Evolutionary conservation across 2,113 vertebrate genomes (phyloP).

Genomic region (Emydura subglobosa): DNA sequence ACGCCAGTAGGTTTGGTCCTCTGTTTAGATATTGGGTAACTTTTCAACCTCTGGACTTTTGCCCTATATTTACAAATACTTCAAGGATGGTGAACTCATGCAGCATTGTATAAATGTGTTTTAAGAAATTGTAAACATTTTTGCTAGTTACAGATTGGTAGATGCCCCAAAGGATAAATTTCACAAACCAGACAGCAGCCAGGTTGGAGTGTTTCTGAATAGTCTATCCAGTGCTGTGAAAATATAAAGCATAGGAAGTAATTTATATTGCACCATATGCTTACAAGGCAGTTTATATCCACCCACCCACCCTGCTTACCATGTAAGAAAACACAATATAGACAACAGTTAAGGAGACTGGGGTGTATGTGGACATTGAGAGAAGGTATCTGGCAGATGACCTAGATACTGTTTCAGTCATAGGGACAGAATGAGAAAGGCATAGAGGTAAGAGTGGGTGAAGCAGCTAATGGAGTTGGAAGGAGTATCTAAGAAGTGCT

Average conservation of each 20-base stretch:
- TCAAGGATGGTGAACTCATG: too few species aligned
- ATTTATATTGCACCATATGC: neutral
- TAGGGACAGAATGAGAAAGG: neutral
- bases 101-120: too few species aligned
- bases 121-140: too few species aligned
- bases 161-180: neutral
- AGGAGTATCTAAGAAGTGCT: neutral
- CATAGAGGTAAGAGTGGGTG: neutral
- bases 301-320: neutral
- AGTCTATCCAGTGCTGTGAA: neutral
- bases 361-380: neutral
- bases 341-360: neutral
- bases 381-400: neutral
- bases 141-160: neutral
- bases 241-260: fast-evolving
- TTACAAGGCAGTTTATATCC: neutral
- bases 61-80: too few species aligned
- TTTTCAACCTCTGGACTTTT: too few species aligned
- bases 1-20: neutral
- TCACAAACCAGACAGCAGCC: neutral
- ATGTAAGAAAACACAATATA: neutral
- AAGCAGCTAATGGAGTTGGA: neutral
- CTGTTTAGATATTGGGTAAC: too few species aligned
- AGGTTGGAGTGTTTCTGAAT: neutral
- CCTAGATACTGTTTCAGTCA: neutral